Conservation (phyloP, 2,888 invertebrate species). For the Acrocera orbiculus region DNA sequence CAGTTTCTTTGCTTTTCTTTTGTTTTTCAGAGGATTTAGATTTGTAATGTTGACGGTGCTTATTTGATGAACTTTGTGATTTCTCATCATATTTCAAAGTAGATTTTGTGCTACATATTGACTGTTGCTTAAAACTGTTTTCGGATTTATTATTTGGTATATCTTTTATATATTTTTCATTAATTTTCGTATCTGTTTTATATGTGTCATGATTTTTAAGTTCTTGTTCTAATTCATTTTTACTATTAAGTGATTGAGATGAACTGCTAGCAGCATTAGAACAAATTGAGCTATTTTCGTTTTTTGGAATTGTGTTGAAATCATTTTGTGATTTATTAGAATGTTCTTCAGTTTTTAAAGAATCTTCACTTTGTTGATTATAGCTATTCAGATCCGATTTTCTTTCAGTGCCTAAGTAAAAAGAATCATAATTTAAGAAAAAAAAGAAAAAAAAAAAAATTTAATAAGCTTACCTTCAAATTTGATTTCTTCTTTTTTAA, state of each 20-base stretch:
- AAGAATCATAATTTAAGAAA: background rate
- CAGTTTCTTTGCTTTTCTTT: background rate
- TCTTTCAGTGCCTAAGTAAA: constrained; percentile 20
- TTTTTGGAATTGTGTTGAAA: background rate
- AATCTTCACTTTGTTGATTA: background rate
- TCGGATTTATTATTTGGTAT: background rate
- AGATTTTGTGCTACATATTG: too few relatives aligned
- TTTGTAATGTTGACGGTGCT: background rate
- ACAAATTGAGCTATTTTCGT: background rate
- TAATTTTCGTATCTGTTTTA: background rate
- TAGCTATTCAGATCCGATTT: constrained; percentile 6
- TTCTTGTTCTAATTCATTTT: constrained; percentile 2
- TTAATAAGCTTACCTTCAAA: constrained; percentile 22
- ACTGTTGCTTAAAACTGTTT: background rate
- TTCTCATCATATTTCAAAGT: too few relatives aligned
- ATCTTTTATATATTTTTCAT: too few relatives aligned
- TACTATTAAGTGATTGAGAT: background rate
- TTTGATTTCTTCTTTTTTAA: constrained; percentile 29
- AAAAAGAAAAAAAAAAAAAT: background rate
- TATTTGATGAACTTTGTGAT: background rate
- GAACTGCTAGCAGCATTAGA: background rate
- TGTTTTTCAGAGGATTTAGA: background rate
- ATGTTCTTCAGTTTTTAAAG: too few relatives aligned
- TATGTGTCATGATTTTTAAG: background rate
- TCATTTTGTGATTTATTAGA: too few relatives aligned